A percentile compares a stretch with the other conserved stretches of the same genome.
These are phyloP conservation scores for Columbina picui DNA, from an alignment of 2,113 vertebrate genomes.

Conservation along the genomic window DNA sequence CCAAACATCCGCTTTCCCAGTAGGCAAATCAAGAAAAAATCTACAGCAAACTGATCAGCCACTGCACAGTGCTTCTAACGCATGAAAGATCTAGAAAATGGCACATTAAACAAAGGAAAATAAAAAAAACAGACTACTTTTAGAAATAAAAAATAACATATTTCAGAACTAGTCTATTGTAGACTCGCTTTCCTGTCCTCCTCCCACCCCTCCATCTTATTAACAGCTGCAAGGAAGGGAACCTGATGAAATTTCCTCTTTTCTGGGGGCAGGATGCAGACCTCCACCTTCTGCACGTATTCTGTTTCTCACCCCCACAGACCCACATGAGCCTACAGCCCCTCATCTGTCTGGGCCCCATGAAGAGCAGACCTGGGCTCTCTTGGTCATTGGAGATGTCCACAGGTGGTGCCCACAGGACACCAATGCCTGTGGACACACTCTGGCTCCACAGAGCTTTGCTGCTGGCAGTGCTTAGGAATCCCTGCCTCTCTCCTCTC, in stretches of 20 bases:
- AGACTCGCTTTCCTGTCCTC: not conserved
- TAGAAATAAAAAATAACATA: not conserved
- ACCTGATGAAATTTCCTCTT: not conserved
- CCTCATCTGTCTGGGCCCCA: rapidly evolving
- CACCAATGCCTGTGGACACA: not conserved
- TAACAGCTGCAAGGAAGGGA: not conserved
- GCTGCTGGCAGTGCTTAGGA: not conserved
- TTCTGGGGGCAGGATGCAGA: not conserved
- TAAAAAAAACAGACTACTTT: not conserved
- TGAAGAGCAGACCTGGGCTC: not conserved
- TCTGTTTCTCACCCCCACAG: not conserved
- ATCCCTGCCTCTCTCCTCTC: not conserved
- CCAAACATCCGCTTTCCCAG: not conserved
- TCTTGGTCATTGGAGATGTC: rapidly evolving
- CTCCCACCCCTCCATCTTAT: not conserved
- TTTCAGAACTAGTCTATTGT: not conserved
- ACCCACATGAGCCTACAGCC: not conserved
- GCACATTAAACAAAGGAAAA: not conserved
- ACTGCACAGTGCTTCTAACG: not conserved
- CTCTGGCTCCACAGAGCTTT: not conserved
- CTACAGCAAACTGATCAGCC: not conserved
- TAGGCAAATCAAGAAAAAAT: not conserved
- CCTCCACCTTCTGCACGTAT: not conserved
- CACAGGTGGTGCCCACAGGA: not conserved
- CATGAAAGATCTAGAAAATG: not conserved